Evolutionary conservation across 2,113 vertebrate species (phyloP).

Genomic region (Corynorhinus townsendii): DNA sequence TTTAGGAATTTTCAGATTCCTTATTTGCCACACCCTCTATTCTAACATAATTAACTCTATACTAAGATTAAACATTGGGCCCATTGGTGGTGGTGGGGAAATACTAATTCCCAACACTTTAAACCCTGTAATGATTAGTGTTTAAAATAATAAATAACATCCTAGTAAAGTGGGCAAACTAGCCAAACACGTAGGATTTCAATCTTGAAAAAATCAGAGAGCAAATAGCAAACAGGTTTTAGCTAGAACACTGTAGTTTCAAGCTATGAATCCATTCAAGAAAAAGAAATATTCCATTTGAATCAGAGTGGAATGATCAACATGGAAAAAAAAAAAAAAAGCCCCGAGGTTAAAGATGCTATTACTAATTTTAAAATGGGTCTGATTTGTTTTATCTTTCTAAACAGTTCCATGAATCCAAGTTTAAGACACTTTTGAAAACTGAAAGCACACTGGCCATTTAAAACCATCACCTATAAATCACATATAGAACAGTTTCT

Average conservation of each 20-base stretch:
- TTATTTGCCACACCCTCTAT: not conserved
- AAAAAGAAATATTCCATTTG: not conserved
- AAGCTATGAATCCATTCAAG: not conserved
- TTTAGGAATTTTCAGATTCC: not conserved
- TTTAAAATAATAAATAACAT: constrained; percentile 23
- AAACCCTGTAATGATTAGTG: not conserved
- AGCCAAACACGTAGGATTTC: not conserved
- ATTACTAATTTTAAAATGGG: not conserved
- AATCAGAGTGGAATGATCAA: not conserved
- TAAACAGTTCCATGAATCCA: not conserved
- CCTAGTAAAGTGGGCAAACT: not conserved
- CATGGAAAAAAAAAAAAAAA: not conserved
- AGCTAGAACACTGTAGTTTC: not conserved
- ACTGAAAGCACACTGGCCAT: not conserved
- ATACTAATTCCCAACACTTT: not conserved
- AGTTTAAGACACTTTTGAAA: not conserved
- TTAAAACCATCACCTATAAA: constrained; percentile 13
- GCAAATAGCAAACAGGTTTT: not conserved
- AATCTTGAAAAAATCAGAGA: not conserved
- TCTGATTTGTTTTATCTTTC: not conserved
- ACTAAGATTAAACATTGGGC: not conserved
- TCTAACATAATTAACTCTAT: not conserved
- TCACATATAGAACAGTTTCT: not conserved
- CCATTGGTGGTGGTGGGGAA: no score
- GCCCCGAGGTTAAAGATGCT: not conserved